phyloP scores from a whole-genome alignment of 2,113 vertebrate genomes.

The Scomber colias region DNA sequence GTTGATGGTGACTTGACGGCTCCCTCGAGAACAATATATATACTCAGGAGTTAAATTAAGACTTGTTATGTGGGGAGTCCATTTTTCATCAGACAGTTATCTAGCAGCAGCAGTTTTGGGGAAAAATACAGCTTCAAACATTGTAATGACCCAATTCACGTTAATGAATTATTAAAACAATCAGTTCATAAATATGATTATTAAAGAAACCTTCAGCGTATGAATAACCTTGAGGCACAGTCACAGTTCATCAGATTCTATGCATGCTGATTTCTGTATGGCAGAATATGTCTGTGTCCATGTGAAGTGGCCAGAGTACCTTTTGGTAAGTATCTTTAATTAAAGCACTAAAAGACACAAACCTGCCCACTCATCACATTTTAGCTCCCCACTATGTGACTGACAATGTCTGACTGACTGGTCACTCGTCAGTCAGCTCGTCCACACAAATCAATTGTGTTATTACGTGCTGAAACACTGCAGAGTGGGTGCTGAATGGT shows the following conservation, averaged over 20 bases:
- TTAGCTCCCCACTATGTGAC: conserved; percentile 25
- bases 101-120: neutral
- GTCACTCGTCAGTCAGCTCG: neutral
- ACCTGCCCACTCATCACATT: conserved; percentile 46
- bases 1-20: conserved; percentile 15
- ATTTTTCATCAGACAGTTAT: neutral
- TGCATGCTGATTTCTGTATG: conserved; percentile 8
- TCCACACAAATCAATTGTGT: conserved; percentile 48
- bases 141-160: neutral
- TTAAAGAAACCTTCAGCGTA: conserved; percentile 18
- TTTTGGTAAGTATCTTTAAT: conserved; percentile 36
- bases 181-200: neutral
- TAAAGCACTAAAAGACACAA: conserved; percentile 32
- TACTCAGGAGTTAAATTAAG: conserved; percentile 30
- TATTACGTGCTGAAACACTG: conserved; percentile 14
- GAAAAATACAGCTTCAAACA: conserved; percentile 9
- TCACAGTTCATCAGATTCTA: conserved; percentile 15
- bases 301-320: conserved; percentile 23
- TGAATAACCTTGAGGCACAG: neutral
- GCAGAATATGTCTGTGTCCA: conserved; percentile 17
- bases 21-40: conserved; percentile 31
- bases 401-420: conserved; percentile 38
- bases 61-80: neutral
- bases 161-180: neutral
- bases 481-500: conserved; percentile 41